These are phyloP conservation scores for Poicephalus meyeri DNA, from an alignment of 2,113 vertebrate species.

Conservation along the genomic window DNA sequence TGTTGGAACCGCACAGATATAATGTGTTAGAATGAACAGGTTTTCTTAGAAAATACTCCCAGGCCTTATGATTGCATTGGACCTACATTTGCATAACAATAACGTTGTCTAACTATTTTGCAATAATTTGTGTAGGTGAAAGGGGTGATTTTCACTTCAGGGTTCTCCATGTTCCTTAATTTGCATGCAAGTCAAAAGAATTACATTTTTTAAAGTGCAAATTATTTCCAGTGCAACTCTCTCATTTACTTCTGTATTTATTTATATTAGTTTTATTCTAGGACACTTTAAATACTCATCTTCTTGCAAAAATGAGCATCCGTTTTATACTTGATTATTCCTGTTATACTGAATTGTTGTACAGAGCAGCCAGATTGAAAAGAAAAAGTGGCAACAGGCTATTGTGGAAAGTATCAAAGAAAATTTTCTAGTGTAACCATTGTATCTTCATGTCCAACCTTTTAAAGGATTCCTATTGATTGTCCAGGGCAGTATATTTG, in stretches of 20 bases:
- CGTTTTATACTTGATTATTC: not conserved
- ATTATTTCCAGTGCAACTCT: not conserved
- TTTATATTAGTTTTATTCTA: not conserved
- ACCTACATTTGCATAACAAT: conserved; percentile 5
- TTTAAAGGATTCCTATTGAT: not conserved
- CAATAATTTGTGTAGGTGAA: not conserved
- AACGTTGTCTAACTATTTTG: not conserved
- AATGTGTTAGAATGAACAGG: not conserved
- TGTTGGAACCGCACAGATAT: not conserved
- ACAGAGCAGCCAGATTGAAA: not conserved
- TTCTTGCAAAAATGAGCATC: not conserved
- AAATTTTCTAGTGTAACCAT: not conserved
- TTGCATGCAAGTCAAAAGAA: not conserved
- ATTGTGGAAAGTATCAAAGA: not conserved
- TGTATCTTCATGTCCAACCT: not conserved
- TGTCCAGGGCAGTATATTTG: not conserved
- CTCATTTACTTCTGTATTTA: not conserved
- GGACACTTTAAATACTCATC: not conserved
- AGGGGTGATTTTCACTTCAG: not conserved
- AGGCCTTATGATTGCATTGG: not conserved
- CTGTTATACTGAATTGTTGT: not conserved
- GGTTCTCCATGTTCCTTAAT: not conserved
- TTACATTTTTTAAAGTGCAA: not conserved
- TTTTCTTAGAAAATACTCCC: not conserved
- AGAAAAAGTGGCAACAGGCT: not conserved